Percentiles rank a stretch among this genome's conserved stretches.
Conservation (phyloP, 2,113 vertebrate species). For the Elaphurus davidianus region DNA sequence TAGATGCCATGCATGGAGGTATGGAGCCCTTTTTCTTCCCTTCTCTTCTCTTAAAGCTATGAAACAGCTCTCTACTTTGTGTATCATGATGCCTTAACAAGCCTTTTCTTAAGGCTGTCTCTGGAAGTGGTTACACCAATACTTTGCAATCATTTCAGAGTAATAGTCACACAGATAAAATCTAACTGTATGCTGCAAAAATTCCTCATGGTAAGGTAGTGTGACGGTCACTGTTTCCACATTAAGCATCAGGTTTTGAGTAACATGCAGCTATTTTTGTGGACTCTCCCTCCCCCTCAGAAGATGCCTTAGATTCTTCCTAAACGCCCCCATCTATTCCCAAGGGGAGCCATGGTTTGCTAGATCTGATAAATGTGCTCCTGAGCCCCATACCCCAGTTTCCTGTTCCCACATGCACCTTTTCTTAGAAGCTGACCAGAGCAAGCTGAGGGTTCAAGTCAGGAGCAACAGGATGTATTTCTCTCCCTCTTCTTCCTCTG, state of each 20-base stretch:
- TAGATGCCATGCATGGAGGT: slow-evolving; percentile 99
- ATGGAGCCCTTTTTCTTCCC: not conserved
- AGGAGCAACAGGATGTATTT: not conserved
- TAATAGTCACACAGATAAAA: not conserved
- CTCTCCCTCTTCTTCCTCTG: not conserved
- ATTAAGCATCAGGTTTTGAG: not conserved
- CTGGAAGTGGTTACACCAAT: not conserved
- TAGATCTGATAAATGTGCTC: not conserved
- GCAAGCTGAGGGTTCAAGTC: not conserved
- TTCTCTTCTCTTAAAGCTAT: not conserved
- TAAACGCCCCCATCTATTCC: not conserved
- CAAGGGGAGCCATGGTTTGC: not conserved
- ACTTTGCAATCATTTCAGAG: not conserved
- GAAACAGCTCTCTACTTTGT: not conserved
- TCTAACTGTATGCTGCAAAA: not conserved
- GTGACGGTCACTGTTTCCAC: slow-evolving; percentile 4
- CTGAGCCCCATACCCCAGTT: not conserved
- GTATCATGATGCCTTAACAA: not conserved
- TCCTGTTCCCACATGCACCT: not conserved
- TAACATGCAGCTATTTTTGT: not conserved
- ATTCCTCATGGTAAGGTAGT: not conserved
- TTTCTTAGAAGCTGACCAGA: slow-evolving; percentile 1
- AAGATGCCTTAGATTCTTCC: slow-evolving; percentile 9
- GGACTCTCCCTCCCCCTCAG: not conserved
- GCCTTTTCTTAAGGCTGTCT: not conserved